Evolutionary conservation across 2,797 vertebrate genomes (phyloP).

Genomic region (Brachyalestes nurse): DNA sequence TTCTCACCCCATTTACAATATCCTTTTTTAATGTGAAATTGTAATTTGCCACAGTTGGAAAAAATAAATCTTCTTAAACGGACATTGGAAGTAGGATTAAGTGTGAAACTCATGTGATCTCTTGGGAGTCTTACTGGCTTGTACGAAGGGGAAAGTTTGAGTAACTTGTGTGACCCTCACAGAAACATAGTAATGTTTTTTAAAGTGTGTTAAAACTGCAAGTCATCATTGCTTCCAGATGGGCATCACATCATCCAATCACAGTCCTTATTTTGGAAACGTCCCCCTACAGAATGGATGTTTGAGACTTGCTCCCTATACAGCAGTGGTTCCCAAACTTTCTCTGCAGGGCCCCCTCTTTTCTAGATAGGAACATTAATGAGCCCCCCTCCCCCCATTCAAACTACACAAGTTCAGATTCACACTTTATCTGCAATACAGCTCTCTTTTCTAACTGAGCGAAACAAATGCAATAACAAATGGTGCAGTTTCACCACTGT

Average conservation of each 20-base stretch:
- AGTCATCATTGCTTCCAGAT: conserved; percentile 80
- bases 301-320: not conserved
- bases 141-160: conserved; percentile 9
- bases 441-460: no score
- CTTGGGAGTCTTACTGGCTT: not conserved
- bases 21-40: not conserved
- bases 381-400: no score
- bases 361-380: no score
- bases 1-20: no score
- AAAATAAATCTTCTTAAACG: conserved; percentile 1
- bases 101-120: conserved; percentile 32
- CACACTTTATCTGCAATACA: no score
- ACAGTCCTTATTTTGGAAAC: conserved; percentile 70
- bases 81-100: not conserved
- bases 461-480: no score
- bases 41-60: not conserved
- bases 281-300: conserved; percentile 65
- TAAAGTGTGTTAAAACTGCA: conserved; percentile 66
- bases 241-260: conserved; percentile 75
- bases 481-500: no score
- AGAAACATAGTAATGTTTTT: conserved; percentile 24
- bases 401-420: no score
- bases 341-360: no score
- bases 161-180: conserved; percentile 33
- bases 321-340: no score